Conservation (phyloP, 2,888 invertebrate genomes). For the Balanococcus diminutus region DNA sequence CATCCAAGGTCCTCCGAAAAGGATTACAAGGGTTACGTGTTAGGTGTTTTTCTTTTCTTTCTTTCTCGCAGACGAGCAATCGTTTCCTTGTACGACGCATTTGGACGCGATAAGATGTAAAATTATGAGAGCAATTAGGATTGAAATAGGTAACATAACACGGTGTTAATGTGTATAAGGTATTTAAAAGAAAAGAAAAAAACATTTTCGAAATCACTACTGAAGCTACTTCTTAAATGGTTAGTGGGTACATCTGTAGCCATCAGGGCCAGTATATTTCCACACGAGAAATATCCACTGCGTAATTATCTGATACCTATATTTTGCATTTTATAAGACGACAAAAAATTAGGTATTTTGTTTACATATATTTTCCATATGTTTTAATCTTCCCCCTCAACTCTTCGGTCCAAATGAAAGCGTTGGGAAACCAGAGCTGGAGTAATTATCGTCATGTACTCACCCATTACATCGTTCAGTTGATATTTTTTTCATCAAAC, state of each 20-base stretch:
- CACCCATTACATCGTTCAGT: neutral
- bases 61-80: too few species aligned
- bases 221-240: neutral
- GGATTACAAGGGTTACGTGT: conserved; percentile 14
- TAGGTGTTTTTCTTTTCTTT: neutral
- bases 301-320: neutral
- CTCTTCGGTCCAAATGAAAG: too few species aligned
- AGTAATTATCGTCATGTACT: neutral
- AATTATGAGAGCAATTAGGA: conserved; percentile 1
- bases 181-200: neutral
- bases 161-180: neutral
- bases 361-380: neutral
- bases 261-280: neutral
- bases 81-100: neutral
- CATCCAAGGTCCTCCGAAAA: conserved; percentile 20
- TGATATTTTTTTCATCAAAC: neutral
- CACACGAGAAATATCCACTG: neutral
- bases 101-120: neutral
- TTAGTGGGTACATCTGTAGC: neutral
- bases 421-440: neutral
- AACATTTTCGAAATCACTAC: neutral
- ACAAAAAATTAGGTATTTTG: neutral
- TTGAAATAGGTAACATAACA: neutral
- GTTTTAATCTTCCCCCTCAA: neutral
- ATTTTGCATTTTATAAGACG: neutral